phyloP scores from a whole-genome alignment of 2,113 vertebrate species.

The Oxygymnocypris stewartii region DNA sequence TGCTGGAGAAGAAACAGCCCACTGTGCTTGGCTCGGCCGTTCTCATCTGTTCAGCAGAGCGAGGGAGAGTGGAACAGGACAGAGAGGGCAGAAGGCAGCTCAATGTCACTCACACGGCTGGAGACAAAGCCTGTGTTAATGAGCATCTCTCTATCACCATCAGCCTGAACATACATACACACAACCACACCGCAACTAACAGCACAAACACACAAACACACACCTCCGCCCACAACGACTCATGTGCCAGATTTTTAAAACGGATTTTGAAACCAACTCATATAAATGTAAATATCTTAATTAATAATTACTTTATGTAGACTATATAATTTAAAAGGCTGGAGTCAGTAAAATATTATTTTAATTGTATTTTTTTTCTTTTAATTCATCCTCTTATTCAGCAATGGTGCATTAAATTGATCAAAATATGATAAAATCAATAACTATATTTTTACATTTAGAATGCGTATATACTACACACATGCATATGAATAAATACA shows the following conservation, averaged over 20 bases:
- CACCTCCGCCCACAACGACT: conserved; percentile 15
- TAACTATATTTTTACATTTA: too few species aligned
- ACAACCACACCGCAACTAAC: conserved; percentile 29
- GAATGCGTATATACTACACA: too few species aligned
- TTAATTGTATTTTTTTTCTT: neutral
- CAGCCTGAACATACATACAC: conserved; percentile 30
- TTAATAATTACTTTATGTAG: neutral
- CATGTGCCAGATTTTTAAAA: neutral
- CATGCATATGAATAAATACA: too few species aligned
- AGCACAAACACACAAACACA: conserved; percentile 22
- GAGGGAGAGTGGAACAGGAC: conserved; percentile 34
- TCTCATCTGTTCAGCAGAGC: conserved; percentile 48
- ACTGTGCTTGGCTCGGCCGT: conserved; percentile 8
- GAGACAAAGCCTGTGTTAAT: conserved; percentile 59
- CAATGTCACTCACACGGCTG: conserved; percentile 58
- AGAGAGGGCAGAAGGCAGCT: conserved; percentile 50
- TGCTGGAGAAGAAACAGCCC: conserved; percentile 26
- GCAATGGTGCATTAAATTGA: neutral
- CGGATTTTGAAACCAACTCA: neutral
- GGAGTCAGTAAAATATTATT: neutral
- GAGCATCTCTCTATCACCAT: conserved; percentile 51
- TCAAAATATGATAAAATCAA: neutral
- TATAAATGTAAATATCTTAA: too few species aligned
- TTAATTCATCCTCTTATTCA: neutral
- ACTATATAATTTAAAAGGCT: neutral